These are phyloP conservation scores for Gracilinanus agilis DNA, from an alignment of 2,113 vertebrate genomes.

Conservation along the genomic window DNA sequence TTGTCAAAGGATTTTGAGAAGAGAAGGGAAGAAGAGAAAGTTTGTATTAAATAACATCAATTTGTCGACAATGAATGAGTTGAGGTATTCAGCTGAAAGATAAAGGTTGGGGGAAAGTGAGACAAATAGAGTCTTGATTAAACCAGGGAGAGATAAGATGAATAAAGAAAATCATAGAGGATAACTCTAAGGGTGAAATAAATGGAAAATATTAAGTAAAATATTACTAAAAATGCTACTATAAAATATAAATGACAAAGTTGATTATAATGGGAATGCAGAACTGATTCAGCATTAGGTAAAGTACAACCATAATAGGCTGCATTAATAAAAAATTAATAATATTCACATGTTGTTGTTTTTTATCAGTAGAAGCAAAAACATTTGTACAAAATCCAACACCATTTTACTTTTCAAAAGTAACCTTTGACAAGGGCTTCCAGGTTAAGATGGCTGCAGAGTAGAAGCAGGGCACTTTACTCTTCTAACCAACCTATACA, in stretches of 20 bases:
- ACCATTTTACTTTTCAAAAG: neutral
- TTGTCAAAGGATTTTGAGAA: neutral
- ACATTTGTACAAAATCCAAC: neutral
- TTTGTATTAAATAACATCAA: neutral
- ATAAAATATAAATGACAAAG: neutral
- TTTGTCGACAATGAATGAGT: neutral
- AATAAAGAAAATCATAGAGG: neutral
- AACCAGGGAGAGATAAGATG: neutral
- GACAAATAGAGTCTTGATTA: neutral
- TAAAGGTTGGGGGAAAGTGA: neutral
- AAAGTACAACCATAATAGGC: neutral
- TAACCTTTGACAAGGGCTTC: too few relatives aligned
- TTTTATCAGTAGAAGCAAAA: neutral
- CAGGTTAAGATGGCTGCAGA: too few relatives aligned
- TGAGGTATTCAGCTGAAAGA: neutral
- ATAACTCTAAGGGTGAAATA: neutral
- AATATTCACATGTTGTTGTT: neutral
- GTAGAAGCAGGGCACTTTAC: too few relatives aligned
- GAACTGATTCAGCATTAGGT: neutral
- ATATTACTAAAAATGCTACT: neutral
- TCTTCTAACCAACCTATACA: too few relatives aligned
- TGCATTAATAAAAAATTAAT: neutral
- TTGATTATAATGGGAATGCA: neutral
- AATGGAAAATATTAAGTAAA: neutral
- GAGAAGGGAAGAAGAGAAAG: neutral